Evolutionary conservation across 2,113 vertebrate genomes (phyloP), one percentile per base, ranked within the genome.

Genomic region (Podocnemis expansa): DNA sequence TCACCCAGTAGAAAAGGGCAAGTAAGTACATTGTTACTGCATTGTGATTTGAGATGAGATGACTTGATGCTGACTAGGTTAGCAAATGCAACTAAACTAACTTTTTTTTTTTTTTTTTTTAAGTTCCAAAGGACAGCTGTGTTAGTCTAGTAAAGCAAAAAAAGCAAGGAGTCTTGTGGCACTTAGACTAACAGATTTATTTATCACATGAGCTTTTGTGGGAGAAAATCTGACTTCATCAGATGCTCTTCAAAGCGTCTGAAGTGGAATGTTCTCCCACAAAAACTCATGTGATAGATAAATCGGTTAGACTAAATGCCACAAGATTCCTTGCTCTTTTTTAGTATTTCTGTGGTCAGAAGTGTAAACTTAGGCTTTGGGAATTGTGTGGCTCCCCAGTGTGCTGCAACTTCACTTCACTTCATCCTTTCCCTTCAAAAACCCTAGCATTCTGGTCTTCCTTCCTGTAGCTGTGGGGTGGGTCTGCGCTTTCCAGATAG

Each of bases 1-100:
- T 95, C 97, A 97, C 84, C 92, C 94, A 27, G 78, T 76, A 41
- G 96, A 83, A 47, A 98, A 96, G 87, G 83, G 89, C 96, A 98
- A 98, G 99, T 99, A 94, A 91, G 97, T 91, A 60, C 90, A 79
- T 7, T 43, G 27, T 24, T 84, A 27, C 12, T 41, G 1, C 9
- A 12, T 31, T 88, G 78, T 92, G 79, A 83, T 22, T 87, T 45
- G 54, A 78, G 9, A 85, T 85, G 89, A 47, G n/a, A 4, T 82
- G 38, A 45, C 25, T 92, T 52, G 17, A 38, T 38, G 19, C 16
- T 70, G n/a, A 8, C 5, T 3, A 38, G 63, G 54, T 85, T 49
- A 73, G 63, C 80, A 79, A 27, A 43, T 60, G 51, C 85, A 67
- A 10, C 12, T 84, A 67, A 67, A 67, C 1, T 85, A 5, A 19